Evolutionary conservation across 2,888 invertebrate species (phyloP), one percentile per base, ranked within the genome.

Genomic region (Lasioglossum marginatum): DNA sequence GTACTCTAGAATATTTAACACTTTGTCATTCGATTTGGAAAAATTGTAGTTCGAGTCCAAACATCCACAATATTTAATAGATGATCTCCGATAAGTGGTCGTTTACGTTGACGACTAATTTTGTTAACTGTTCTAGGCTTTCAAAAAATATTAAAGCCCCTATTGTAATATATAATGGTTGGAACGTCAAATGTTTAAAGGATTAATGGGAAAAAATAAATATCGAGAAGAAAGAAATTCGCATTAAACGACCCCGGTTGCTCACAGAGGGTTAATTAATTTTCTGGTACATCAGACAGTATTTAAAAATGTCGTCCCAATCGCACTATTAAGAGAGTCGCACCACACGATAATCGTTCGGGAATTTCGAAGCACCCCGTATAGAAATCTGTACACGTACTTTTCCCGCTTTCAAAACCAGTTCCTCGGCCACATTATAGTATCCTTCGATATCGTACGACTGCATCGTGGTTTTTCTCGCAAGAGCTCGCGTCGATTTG

Each of bases 381-480:
- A 14, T 40, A 52, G 8, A 57, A 10, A 43, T 68, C 14, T 23
- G 63, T 40, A 71, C 60, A 72, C 85, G 93, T 94, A 96, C 96
- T 92, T 95, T 94, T 87, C 96, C 96, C 57, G 96, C 95, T 76
- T 95, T 93, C 90, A 95, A 94, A 16, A 96, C 94, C 73, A 96
- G 91, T 72, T 93, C 92, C 82, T 96, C 88, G 10, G 95, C 95
- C 63, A 94, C 94, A 73, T 95, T 93, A 89, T 95, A 96, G 92
- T 94, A 96, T 80, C 93, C 92, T 79, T 95, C 94, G 45, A 96
- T 93, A 82, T 94, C 87, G 48, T 91, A 90, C 75, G 88, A 83
- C 1, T 85, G 81, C 40, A 48, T 79, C 93, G 93, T 93, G 16
- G 63, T 84, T 10, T 45, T 63, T 68, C 27, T 66, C 31, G 31